Conservation (phyloP, 2,797 vertebrate genomes). For the Melanitta fusca region DNA sequence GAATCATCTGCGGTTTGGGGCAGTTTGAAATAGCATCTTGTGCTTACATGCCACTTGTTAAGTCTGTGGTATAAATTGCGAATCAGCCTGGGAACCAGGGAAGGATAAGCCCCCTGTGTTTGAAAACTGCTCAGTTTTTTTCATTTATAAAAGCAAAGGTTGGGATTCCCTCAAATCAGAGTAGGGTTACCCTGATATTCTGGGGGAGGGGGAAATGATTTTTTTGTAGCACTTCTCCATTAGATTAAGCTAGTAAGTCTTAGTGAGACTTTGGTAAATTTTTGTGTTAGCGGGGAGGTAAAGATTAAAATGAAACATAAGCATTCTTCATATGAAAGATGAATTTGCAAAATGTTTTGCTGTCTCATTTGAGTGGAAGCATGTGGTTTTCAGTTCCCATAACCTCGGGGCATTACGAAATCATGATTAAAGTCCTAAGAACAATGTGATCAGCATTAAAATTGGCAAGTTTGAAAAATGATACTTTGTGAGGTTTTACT, state of each 20-base stretch:
- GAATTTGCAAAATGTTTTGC: conserved; percentile 35
- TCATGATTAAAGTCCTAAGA: conserved; percentile 21
- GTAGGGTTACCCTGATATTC: neutral
- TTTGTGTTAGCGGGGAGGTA: neutral
- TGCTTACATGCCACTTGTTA: neutral
- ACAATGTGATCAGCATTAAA: neutral
- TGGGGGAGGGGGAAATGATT: neutral
- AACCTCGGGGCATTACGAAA: neutral
- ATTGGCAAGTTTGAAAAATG: conserved; percentile 28
- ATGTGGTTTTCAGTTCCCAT: conserved; percentile 45
- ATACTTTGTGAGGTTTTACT: conserved; percentile 37
- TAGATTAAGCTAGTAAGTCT: neutral
- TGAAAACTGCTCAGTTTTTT: neutral
- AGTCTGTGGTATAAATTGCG: fast-evolving
- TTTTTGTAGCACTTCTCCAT: neutral
- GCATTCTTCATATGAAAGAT: neutral
- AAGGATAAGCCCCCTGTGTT: fast-evolving
- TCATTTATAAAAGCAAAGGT: neutral
- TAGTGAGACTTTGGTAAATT: neutral
- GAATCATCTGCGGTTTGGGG: neutral
- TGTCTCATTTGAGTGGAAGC: conserved; percentile 28
- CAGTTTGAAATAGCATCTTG: neutral
- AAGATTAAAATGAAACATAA: neutral
- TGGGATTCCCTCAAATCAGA: neutral
- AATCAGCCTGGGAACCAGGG: neutral